Evolutionary conservation across 2,113 vertebrate species (phyloP).

Genomic region (Ploceus nigricollis): DNA sequence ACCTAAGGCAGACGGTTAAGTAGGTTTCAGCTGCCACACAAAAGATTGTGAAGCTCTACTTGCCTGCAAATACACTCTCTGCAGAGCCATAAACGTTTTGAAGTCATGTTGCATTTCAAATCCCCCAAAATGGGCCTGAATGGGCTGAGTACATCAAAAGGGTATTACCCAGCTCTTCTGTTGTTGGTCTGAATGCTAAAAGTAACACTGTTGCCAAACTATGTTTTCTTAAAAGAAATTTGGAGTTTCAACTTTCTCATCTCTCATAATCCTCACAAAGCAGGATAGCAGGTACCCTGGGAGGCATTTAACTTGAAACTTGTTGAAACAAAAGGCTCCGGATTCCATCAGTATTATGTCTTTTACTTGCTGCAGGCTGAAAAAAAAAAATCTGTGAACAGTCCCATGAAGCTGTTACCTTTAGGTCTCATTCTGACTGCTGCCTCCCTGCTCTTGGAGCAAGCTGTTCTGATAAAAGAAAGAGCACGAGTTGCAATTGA

Average conservation of each 20-base stretch:
- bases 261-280: conserved; percentile 5
- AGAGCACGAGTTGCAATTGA: neutral
- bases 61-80: conserved; percentile 9
- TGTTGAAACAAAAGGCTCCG: neutral
- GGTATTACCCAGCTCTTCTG: neutral
- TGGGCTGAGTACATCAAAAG: neutral
- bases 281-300: neutral
- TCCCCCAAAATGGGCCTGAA: neutral
- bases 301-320: neutral
- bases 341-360: neutral
- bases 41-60: conserved; percentile 20
- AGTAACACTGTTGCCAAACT: neutral
- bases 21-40: conserved; percentile 51
- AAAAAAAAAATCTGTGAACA: neutral
- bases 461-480: neutral
- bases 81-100: neutral
- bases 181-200: neutral
- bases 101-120: neutral
- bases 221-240: neutral
- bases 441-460: neutral
- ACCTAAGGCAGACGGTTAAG: conserved; percentile 46
- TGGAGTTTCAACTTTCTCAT: neutral
- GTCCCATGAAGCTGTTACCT: neutral
- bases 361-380: neutral
- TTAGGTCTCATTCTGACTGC: neutral